Conservation (phyloP, 2,888 invertebrate genomes). For the Chironomus tentans region DNA sequence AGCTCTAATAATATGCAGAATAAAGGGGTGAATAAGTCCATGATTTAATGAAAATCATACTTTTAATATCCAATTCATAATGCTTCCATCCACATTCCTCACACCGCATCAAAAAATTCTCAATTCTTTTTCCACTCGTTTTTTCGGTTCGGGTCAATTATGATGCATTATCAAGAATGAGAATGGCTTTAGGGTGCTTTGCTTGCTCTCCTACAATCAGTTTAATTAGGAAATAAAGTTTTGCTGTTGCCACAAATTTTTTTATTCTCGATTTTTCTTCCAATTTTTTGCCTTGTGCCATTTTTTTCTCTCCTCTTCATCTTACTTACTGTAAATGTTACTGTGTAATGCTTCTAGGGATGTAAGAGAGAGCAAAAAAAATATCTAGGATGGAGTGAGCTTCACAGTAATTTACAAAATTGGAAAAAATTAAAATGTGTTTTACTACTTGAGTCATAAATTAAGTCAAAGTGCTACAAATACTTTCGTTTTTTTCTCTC, state of each 20-base stretch:
- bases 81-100: neutral
- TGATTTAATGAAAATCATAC: slow-evolving; percentile 11
- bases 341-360: too few species aligned
- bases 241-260: neutral
- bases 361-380: neutral
- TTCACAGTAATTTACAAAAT: slow-evolving; percentile 1
- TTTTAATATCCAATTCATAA: slow-evolving; percentile 8
- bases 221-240: slow-evolving; percentile 22
- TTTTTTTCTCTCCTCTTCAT: neutral
- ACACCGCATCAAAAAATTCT: neutral
- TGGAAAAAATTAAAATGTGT: slow-evolving; percentile 10
- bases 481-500: neutral
- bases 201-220: slow-evolving; percentile 3
- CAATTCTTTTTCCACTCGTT: neutral
- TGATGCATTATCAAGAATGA: slow-evolving; percentile 12
- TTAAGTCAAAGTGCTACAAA: slow-evolving; percentile 6
- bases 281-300: neutral
- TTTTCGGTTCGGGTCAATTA: slow-evolving; percentile 14
- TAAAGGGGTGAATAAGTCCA: too few species aligned
- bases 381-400: neutral
- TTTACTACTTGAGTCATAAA: slow-evolving; percentile 8
- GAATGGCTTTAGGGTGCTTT: neutral
- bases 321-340: neutral
- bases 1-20: too few species aligned
- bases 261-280: neutral